Conservation (phyloP, 2,797 vertebrate genomes). For the Molossus alvarezi region DNA sequence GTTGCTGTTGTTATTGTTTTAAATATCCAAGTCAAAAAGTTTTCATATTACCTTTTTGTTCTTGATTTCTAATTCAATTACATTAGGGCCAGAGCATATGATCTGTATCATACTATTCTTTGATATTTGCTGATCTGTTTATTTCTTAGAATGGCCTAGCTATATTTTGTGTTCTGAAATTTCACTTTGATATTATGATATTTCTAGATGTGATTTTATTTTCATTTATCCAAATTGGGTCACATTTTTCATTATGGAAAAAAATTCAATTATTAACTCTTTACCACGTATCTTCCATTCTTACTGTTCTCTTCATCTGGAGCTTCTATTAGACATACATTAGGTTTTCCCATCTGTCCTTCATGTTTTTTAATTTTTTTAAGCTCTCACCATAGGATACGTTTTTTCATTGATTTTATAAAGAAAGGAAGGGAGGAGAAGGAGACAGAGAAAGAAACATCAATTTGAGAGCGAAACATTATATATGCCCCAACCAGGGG, state of each 20-base stretch:
- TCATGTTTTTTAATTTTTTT: not conserved
- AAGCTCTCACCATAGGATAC: not conserved
- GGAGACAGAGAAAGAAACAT: not conserved
- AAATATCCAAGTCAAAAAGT: not conserved
- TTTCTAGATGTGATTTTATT: constrained; percentile 18
- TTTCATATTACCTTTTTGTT: not conserved
- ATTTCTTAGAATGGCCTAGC: not conserved
- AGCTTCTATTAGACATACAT: not conserved
- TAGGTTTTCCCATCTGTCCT: not conserved
- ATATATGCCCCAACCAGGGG: not conserved
- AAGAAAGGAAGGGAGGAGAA: not conserved
- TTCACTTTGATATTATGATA: not conserved
- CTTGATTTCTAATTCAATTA: constrained; percentile 33
- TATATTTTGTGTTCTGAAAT: constrained; percentile 34
- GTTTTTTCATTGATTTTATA: not conserved
- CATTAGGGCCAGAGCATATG: not conserved
- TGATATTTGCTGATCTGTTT: not conserved
- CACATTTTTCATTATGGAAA: constrained; percentile 14
- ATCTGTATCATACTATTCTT: not conserved
- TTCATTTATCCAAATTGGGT: constrained; percentile 13
- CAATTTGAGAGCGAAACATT: not conserved
- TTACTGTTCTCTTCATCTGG: not conserved
- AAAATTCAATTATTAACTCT: not conserved
- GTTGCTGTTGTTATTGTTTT: not conserved
- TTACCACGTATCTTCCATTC: not conserved